Conservation (phyloP, 2,113 vertebrate genomes). For the Gadus macrocephalus region DNA sequence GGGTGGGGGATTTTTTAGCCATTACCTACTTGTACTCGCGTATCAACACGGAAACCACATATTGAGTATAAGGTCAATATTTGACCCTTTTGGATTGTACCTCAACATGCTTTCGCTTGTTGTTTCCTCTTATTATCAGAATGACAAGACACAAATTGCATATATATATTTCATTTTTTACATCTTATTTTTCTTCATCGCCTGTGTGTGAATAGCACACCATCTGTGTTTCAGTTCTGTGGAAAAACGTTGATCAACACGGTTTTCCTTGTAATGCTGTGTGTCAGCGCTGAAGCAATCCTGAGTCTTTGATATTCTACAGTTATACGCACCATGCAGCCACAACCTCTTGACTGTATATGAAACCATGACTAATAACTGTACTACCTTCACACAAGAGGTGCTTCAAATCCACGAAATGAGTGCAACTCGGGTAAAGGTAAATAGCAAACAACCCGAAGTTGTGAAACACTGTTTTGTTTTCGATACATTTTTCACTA, state of each 20-base stretch:
- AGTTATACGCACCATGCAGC: slow-evolving; percentile 53
- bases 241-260: not conserved
- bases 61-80: too few species aligned
- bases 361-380: slow-evolving; percentile 76
- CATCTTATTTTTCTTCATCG: too few species aligned
- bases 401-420: slow-evolving; percentile 56
- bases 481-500: too few species aligned
- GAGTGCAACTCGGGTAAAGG: slow-evolving; percentile 36
- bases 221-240: not conserved
- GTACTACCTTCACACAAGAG: slow-evolving; percentile 55
- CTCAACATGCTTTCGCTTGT: too few species aligned
- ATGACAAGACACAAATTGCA: too few species aligned
- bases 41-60: too few species aligned
- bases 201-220: too few species aligned
- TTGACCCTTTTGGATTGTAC: too few species aligned
- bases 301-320: slow-evolving; percentile 63
- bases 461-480: slow-evolving; percentile 23
- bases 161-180: too few species aligned
- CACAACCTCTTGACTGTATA: slow-evolving; percentile 65
- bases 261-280: not conserved
- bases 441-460: slow-evolving; percentile 30
- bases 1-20: too few species aligned
- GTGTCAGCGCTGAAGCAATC: slow-evolving; percentile 34
- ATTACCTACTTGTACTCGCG: too few species aligned
- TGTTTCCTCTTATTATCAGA: too few species aligned